Evolutionary conservation across 2,113 vertebrate species (phyloP).

Genomic region (Lanius collurio): DNA sequence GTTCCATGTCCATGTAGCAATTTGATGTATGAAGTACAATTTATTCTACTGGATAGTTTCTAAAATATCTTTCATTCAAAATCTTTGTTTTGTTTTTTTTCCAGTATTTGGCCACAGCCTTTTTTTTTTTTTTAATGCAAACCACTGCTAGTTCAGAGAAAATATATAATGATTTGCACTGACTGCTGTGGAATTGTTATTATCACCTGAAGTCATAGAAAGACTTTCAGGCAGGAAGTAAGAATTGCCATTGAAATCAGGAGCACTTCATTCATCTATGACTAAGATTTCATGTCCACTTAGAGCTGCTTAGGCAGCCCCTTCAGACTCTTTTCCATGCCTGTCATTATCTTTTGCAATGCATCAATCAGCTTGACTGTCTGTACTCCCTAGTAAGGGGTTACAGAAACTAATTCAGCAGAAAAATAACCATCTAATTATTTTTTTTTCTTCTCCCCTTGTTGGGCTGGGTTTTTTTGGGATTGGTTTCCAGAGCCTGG

Average conservation of each 20-base stretch:
- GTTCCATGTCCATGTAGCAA: background rate
- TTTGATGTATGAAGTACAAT: background rate
- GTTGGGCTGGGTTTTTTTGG: background rate
- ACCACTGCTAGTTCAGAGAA: background rate
- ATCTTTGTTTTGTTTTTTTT: background rate
- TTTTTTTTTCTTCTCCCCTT: too few species aligned
- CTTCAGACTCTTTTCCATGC: background rate
- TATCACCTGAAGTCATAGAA: background rate
- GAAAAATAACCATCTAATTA: background rate
- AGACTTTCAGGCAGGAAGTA: background rate
- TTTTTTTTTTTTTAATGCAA: background rate
- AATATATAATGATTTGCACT: background rate
- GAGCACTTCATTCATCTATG: background rate
- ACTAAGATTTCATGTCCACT: background rate
- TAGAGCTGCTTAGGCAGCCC: background rate
- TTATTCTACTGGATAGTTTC: background rate
- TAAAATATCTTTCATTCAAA: background rate
- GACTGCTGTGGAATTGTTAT: background rate
- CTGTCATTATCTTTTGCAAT: background rate
- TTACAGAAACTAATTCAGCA: background rate
- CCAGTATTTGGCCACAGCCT: background rate
- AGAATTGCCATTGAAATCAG: background rate
- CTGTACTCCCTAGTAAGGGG: too few species aligned
- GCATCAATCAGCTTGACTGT: background rate
- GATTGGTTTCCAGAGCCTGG: background rate